Evolutionary conservation across 1,140 invertebrate genomes (phyloP), one percentile per base, ranked within the genome.

Genomic region (Orchestia grillus): DNA sequence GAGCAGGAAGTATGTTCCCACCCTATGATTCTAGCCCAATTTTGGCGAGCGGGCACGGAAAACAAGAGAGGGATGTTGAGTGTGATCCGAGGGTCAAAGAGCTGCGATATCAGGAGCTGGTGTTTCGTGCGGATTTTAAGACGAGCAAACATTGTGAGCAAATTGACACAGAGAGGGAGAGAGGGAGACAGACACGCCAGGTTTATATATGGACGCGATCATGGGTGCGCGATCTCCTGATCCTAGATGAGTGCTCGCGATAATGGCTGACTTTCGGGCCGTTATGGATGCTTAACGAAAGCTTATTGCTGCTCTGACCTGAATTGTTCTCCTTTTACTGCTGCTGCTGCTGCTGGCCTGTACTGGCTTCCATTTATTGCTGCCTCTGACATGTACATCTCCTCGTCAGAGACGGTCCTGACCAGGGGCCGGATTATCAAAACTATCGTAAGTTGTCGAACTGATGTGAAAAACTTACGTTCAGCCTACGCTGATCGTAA

Each of bases 51-150:
- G 62, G 28, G 62, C 62, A 77, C 62, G 11, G 62, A 77, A 77
- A 77, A 77, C 11, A 77, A 36, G 28, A 77, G 62, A 28, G 47
- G 62, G 62, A 36, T 77, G 62, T 77, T 28, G 62, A 77, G 62
- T 77, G 11, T 77, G 62, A 77, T 77, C 62, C 62, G 62, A 77
- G 62, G 62, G 62, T 77, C 62, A 77, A 77, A 77, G 62, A 77
- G 62, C 62, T 77, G 62, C 62, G 62, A 77, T 77, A 77, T 77
- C 62, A 77, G 62, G 62, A 77, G 62, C 62, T 36, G 62, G 62
- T 77, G 62, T 77, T 77, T 77, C 62, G 62, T 77, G 62, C 62
- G 62, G 62, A 77, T 77, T 77, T 77, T 77, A 77, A 77, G 62
- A 77, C 62, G 62, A 77, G 62, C 62, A 77, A 77, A 77, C 62